Percentiles rank a stretch among this genome's conserved stretches.
Evolutionary conservation across 2,113 vertebrate species (phyloP).

Genomic region (Poicephalus gulielmi): DNA sequence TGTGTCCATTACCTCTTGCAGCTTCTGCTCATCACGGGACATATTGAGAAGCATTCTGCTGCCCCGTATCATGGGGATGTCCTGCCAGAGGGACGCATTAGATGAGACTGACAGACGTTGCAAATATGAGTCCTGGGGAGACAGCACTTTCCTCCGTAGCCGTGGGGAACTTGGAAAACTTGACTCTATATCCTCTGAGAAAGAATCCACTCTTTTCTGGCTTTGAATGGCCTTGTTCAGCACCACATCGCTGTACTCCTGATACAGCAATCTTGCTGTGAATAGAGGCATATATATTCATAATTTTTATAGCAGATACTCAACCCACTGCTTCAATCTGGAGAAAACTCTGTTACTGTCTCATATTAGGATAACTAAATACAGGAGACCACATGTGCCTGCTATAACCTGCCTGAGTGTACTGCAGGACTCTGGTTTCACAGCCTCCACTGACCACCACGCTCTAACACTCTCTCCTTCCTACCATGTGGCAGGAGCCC

Average conservation of each 20-base stretch:
- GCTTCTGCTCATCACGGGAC: conserved; percentile 84
- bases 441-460: background rate
- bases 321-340: background rate
- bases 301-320: background rate
- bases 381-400: background rate
- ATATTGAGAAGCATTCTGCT: conserved; percentile 81
- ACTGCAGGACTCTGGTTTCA: background rate
- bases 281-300: background rate
- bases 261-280: conserved; percentile 88
- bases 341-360: background rate
- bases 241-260: conserved; percentile 90
- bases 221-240: conserved; percentile 92
- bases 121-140: conserved; percentile 77
- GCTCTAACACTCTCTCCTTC: background rate
- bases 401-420: background rate
- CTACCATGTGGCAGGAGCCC: background rate
- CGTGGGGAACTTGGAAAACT: conserved; percentile 65
- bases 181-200: conserved; percentile 22
- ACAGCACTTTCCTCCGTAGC: conserved; percentile 64
- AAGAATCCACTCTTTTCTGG: conserved; percentile 82
- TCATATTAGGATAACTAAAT: background rate
- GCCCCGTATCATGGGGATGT: conserved; percentile 84
- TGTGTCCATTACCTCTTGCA: conserved; percentile 87
- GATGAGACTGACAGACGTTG: conserved; percentile 82
- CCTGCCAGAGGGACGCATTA: conserved; percentile 87